Evolutionary conservation across 2,888 invertebrate genomes (phyloP).

Genomic region (Drosophila prolongata): DNA sequence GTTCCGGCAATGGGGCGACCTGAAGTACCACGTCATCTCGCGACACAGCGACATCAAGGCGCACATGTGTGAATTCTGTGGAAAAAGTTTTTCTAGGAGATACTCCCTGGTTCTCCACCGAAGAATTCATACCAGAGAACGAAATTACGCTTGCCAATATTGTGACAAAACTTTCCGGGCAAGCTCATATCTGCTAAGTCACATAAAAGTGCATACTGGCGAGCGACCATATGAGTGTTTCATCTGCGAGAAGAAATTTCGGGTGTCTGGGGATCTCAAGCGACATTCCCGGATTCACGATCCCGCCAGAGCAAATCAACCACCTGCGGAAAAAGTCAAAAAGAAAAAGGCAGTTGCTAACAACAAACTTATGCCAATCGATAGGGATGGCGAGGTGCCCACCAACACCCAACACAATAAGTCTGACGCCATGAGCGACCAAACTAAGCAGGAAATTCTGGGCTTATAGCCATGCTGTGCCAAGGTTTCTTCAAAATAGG

Average conservation of each 20-base stretch:
- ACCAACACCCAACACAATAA: conserved; percentile 36
- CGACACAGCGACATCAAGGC: conserved; percentile 92
- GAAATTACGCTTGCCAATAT: conserved; percentile 93
- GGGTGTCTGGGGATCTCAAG: conserved; percentile 93
- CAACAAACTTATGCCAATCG: conserved; percentile 14
- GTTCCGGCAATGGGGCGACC: conserved; percentile 95
- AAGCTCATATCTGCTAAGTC: conserved; percentile 93
- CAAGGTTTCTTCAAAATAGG: conserved; percentile 63
- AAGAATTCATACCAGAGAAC: conserved; percentile 93
- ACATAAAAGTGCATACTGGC: conserved; percentile 93
- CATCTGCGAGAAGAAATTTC: conserved; percentile 92
- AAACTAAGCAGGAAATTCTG: conserved; percentile 65
- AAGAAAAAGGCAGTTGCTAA: conserved; percentile 13
- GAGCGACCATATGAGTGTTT: conserved; percentile 91
- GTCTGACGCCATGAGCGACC: conserved; percentile 64
- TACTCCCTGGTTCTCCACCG: conserved; percentile 94
- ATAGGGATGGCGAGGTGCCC: conserved; percentile 26
- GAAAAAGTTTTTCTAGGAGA: conserved; percentile 93
- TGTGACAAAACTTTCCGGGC: conserved; percentile 94
- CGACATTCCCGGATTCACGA: conserved; percentile 91
- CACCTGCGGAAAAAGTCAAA: conserved; percentile 54
- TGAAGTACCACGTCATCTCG: conserved; percentile 93
- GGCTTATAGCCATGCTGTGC: conserved; percentile 65
- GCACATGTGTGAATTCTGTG: conserved; percentile 95
- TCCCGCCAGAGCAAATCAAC: conserved; percentile 64